Conservation (phyloP, 2,797 vertebrate species). For the Acanthopagrus latus region DNA sequence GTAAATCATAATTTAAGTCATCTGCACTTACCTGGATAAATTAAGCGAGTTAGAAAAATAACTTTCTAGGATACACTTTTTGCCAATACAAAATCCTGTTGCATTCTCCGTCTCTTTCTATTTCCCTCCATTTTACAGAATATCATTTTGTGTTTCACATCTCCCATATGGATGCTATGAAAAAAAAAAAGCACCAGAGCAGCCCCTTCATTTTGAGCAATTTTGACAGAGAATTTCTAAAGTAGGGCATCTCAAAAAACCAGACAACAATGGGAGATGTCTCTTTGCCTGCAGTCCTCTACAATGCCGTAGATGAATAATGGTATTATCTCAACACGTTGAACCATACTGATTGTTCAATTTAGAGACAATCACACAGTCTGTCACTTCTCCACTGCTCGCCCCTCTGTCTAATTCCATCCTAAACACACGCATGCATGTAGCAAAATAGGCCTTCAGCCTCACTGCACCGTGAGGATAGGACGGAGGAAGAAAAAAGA, state of each 20-base stretch:
- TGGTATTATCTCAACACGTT: conserved; percentile 70
- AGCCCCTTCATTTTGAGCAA: conserved; percentile 38
- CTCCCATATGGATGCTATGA: conserved; percentile 29
- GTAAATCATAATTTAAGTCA: not conserved
- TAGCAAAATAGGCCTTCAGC: conserved; percentile 52
- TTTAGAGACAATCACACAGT: conserved; percentile 77
- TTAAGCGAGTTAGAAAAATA: conserved; percentile 20
- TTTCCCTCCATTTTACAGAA: conserved; percentile 34
- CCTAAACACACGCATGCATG: conserved; percentile 56
- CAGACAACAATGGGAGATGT: conserved; percentile 68
- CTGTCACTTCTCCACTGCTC: conserved; percentile 65
- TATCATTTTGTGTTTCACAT: conserved; percentile 44
- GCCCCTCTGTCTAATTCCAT: conserved; percentile 58
- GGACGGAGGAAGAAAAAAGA: conserved; percentile 36
- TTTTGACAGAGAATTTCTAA: conserved; percentile 59
- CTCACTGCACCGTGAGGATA: conserved; percentile 28
- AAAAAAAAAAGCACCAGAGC: conserved; percentile 40
- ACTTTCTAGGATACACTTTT: not conserved
- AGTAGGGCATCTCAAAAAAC: conserved; percentile 66
- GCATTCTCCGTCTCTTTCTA: conserved; percentile 26
- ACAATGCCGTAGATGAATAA: conserved; percentile 68
- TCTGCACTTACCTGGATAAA: not conserved
- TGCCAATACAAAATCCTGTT: conserved; percentile 25
- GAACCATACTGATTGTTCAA: conserved; percentile 76
- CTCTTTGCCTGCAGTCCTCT: conserved; percentile 52